Evolutionary conservation across 2,113 vertebrate genomes (phyloP).

Genomic region (Riparia riparia): DNA sequence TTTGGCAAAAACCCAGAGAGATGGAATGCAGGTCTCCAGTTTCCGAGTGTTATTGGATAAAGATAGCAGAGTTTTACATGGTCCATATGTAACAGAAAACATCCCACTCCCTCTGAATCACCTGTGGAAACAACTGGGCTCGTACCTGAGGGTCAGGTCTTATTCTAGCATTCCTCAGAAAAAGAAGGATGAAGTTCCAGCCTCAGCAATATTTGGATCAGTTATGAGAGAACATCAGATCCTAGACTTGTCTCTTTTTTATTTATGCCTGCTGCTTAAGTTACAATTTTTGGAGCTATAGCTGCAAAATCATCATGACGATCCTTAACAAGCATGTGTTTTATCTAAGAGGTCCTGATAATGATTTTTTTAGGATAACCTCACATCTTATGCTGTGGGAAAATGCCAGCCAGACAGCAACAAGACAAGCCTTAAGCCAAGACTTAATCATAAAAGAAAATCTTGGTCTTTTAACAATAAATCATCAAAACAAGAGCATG

Average conservation of each 20-base stretch:
- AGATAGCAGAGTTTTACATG: neutral
- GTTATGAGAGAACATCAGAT: neutral
- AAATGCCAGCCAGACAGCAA: neutral
- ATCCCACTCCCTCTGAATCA: neutral
- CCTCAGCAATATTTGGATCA: neutral
- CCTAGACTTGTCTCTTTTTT: too few relatives aligned
- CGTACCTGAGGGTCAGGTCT: neutral
- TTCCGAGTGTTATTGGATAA: neutral
- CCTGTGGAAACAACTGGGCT: neutral
- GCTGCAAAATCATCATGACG: neutral
- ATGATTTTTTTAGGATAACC: neutral
- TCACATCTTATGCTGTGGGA: neutral
- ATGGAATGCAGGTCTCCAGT: neutral
- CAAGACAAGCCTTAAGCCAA: slow-evolving; percentile 28
- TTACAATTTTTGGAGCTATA: neutral
- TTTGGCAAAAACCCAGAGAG: neutral
- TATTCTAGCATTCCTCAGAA: neutral
- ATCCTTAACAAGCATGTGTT: neutral
- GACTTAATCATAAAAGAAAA: slow-evolving; percentile 34
- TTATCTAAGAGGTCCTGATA: neutral
- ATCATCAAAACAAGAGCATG: neutral
- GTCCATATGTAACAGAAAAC: neutral
- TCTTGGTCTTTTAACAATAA: slow-evolving; percentile 14
- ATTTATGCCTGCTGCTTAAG: neutral
- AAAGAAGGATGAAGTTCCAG: neutral